Evolutionary conservation across 2,797 vertebrate species (phyloP).

Genomic region (Thripadectes ignobilis): DNA sequence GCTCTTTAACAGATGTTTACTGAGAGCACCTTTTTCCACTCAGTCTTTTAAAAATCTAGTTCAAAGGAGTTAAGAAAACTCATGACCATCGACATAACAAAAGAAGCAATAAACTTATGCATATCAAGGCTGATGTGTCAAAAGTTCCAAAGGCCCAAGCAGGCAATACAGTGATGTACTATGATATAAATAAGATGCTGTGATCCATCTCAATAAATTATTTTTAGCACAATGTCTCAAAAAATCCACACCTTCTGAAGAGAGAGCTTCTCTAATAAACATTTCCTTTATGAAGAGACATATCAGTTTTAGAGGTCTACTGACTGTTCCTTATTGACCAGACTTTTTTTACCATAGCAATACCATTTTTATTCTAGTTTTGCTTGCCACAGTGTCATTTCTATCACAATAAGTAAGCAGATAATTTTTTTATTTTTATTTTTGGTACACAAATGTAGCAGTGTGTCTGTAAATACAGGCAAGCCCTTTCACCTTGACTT

Average conservation of each 20-base stretch:
- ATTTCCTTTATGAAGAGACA: background rate
- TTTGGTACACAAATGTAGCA: background rate
- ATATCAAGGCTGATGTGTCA: slow-evolving; percentile 9
- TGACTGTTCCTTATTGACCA: background rate
- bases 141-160: slow-evolving; percentile 13
- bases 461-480: background rate
- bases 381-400: background rate
- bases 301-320: background rate
- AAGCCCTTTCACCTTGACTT: background rate
- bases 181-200: background rate
- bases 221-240: background rate
- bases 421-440: no score
- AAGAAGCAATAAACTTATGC: slow-evolving; percentile 10
- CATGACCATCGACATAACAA: slow-evolving; percentile 27
- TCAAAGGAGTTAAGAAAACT: slow-evolving; percentile 51
- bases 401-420: background rate
- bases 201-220: background rate
- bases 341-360: background rate
- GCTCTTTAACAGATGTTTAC: slow-evolving; percentile 60
- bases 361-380: background rate
- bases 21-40: slow-evolving; percentile 7
- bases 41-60: background rate
- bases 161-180: background rate
- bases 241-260: background rate
- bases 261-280: background rate